A percentile compares a stretch with the other conserved stretches of the same genome.
Conservation (phyloP, 2,797 vertebrate species). For the Intellagama lesueurii region DNA sequence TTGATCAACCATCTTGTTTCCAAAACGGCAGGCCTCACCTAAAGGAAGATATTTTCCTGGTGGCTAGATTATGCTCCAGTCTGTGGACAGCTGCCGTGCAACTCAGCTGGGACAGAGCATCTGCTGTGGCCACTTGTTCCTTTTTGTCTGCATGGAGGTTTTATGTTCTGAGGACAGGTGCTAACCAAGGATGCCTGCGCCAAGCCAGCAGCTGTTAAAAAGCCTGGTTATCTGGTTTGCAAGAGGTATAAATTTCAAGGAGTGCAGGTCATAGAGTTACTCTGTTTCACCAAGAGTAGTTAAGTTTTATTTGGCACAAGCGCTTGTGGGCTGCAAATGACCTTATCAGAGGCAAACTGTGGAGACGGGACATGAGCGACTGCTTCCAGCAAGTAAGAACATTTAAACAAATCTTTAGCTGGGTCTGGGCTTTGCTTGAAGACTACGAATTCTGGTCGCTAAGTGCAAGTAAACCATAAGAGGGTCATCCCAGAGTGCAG, state of each 20-base stretch:
- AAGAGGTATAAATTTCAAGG: constrained; percentile 17
- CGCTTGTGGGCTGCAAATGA: too few species aligned
- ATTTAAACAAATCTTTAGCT: neutral
- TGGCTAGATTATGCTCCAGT: neutral
- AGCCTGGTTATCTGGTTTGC: constrained; percentile 28
- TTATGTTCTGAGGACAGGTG: constrained; percentile 1
- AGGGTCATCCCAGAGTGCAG: too few species aligned
- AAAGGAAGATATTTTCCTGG: too few species aligned
- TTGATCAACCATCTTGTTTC: too few species aligned
- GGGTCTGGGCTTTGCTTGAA: too few species aligned
- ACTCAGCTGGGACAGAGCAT: too few species aligned
- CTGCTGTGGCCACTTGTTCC: neutral
- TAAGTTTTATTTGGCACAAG: too few species aligned
- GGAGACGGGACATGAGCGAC: constrained; percentile 7
- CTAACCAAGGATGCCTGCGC: neutral
- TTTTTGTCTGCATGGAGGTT: neutral
- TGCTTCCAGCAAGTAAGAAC: neutral
- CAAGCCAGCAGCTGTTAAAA: constrained; percentile 27
- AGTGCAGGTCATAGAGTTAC: too few species aligned
- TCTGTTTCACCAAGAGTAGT: too few species aligned
- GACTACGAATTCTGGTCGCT: neutral
- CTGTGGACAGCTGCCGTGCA: neutral
- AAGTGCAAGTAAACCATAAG: neutral
- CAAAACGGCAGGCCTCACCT: too few species aligned
- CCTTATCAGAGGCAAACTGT: too few species aligned